Evolutionary conservation across 2,797 vertebrate genomes (phyloP).

Genomic region (Arrhamphus sclerolepis): DNA sequence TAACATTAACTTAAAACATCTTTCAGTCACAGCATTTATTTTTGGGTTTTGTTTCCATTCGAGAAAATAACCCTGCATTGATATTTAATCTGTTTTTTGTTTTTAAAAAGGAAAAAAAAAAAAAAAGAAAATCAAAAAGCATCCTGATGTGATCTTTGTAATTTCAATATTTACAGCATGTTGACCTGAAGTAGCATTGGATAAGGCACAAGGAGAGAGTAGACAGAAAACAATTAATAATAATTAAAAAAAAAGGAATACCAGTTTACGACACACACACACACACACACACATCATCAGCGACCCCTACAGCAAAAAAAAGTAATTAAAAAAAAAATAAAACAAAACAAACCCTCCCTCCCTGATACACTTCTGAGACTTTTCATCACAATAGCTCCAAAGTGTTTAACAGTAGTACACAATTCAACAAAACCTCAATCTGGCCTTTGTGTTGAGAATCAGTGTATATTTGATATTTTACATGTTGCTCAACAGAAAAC

Average conservation of each 20-base stretch:
- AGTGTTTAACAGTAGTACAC: conserved; percentile 85
- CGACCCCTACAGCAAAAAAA: conserved; percentile 83
- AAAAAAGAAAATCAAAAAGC: conserved; percentile 67
- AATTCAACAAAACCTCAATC: conserved; percentile 71
- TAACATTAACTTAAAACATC: conserved; percentile 85
- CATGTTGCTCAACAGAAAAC: conserved; percentile 59
- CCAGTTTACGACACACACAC: conserved; percentile 45
- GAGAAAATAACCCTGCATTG: conserved; percentile 74
- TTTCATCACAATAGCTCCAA: conserved; percentile 76
- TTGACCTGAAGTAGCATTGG: conserved; percentile 94
- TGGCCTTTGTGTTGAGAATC: conserved; percentile 74
- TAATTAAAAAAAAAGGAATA: conserved; percentile 50
- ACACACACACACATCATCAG: conserved; percentile 76
- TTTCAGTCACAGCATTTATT: conserved; percentile 89
- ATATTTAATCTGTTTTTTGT: conserved; percentile 40
- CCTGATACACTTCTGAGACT: conserved; percentile 82
- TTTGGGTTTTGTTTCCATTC: conserved; percentile 80
- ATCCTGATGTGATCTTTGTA: conserved; percentile 81
- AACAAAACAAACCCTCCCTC: conserved; percentile 67
- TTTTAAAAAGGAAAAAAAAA: conserved; percentile 38
- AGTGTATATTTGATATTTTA: conserved; percentile 76
- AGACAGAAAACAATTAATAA: conserved; percentile 59
- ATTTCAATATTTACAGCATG: conserved; percentile 88
- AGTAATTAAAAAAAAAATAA: conserved; percentile 31
- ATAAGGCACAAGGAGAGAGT: conserved; percentile 97